phyloP scores from a whole-genome alignment of 2,888 invertebrate genomes.

The Schizaphis graminum region DNA sequence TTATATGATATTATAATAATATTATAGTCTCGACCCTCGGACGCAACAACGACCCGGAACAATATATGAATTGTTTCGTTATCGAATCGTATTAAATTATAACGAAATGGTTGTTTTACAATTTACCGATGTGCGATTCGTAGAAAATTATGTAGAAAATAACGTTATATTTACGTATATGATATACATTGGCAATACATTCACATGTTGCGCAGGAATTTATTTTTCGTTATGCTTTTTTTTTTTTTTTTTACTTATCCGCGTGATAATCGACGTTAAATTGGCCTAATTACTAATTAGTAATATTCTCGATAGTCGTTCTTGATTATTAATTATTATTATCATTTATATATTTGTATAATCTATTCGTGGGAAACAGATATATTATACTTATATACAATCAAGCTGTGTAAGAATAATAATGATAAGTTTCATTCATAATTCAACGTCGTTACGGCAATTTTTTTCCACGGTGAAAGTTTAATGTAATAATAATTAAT shows the following conservation, averaged over 20 bases:
- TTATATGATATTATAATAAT: background rate
- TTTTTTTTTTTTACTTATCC: background rate
- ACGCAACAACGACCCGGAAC: background rate
- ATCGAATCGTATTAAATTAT: constrained; percentile 30
- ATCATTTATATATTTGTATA: background rate
- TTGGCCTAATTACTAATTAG: constrained; percentile 22
- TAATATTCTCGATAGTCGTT: too few relatives aligned
- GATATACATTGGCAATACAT: background rate
- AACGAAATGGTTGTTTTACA: background rate
- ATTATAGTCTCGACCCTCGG: background rate
- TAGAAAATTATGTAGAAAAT: background rate
- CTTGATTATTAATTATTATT: background rate
- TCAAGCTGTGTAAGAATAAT: background rate
- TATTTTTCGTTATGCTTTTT: background rate
- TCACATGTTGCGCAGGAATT: background rate
- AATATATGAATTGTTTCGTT: background rate
- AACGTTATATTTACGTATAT: constrained; percentile 23
- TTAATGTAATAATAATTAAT: constrained; percentile 16
- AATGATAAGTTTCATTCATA: constrained; percentile 27
- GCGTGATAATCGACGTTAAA: constrained; percentile 28
- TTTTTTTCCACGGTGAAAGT: constrained; percentile 31
- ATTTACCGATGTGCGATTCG: background rate
- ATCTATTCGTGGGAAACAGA: background rate
- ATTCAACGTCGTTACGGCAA: background rate
- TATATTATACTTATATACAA: too few relatives aligned